Evolutionary conservation across 35 echinoderm and acorn worm genomes (phyloP).

Genomic region (Anneissia japonica): DNA sequence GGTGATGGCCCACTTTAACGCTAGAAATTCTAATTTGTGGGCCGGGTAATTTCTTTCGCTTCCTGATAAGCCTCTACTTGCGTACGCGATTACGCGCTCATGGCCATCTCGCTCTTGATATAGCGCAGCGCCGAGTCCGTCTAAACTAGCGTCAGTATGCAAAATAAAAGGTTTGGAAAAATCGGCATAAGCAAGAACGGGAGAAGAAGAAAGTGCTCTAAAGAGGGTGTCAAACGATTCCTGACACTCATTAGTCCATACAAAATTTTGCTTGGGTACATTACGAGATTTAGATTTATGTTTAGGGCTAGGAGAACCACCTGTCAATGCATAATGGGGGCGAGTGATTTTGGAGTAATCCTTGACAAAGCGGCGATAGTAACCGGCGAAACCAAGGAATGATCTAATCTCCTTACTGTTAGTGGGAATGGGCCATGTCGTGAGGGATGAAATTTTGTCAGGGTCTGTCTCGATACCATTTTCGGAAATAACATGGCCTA

Average conservation of each 20-base stretch:
- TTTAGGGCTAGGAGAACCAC: not conserved
- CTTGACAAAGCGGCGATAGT: constrained; percentile 38
- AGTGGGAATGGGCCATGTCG: not conserved
- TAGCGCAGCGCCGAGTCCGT: not conserved
- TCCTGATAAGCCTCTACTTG: constrained; percentile 28
- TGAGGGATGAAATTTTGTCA: not conserved
- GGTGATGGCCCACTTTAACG: constrained; percentile 43
- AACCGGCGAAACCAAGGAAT: constrained; percentile 40
- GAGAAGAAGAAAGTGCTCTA: constrained; percentile 13
- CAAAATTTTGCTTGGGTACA: not conserved
- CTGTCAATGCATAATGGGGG: not conserved
- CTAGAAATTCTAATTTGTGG: constrained; percentile 48
- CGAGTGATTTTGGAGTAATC: constrained; percentile 46
- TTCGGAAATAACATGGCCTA: constrained; percentile 31
- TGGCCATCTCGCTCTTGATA: constrained; percentile 21
- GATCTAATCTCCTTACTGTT: constrained; percentile 18
- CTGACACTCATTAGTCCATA: constrained; percentile 44
- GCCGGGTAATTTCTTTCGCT: constrained; percentile 35
- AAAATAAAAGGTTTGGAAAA: not conserved
- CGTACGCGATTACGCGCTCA: constrained; percentile 38
- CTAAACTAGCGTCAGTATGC: not conserved
- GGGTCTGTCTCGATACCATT: not conserved
- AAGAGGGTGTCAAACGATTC: constrained; percentile 39
- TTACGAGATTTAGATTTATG: not conserved
- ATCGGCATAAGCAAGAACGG: constrained; percentile 12